Base-by-base conservation (phyloP, 2,888 invertebrate species). In the Cremastinae sp. region DNA sequence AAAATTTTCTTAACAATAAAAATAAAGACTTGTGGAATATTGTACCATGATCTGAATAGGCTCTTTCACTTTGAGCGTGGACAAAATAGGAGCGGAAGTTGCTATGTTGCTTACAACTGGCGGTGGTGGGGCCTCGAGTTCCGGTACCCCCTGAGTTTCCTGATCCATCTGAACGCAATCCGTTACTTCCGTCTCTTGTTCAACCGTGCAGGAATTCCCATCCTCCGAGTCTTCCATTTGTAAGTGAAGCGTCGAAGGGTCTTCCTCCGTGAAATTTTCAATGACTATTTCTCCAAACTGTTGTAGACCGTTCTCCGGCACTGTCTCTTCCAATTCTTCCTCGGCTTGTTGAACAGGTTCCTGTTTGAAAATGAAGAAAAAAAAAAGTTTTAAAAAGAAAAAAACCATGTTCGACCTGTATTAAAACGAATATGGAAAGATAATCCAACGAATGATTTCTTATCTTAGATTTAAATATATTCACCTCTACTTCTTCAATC, bases 281-380 rank as follows among this genome's bases (percentile, higher is more conserved):
- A 82, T 76, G 12, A 84, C 79, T 70, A 81, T 79, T 34, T 81
- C 81, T 5, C 73, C 59, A 1, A 84, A 79, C 51, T 80, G 81
- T 68, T 84, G 84, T 5, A 88, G 79, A 45, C 88, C 88, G 61
- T 88, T 87, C 38, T 87, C 88, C 5, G 88, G 79, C 8, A 79
- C 75, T 1, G 59, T 59, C 22, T 75, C 78, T 43, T 74, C 82
- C 14, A 65, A 71, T 22, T 78, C 84, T 10, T 82, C 84, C 41
- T 85, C 83, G 4, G 84, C 72, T 9, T 81, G 73, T 8, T 80
- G 74, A 38, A 78, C 73, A 45, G 80, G 84, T 36, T 83, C 84
- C 85, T 86, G 54, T 20, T 69, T 45, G 18, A 20, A 51, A 38
- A 47, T 59, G 28, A 41, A 20, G 10, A 16, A 14, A 20, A 43